A percentile compares a stretch with the other conserved stretches of the same genome.
These are phyloP conservation scores for Prionailurus viverrinus DNA, from an alignment of 2,113 vertebrate genomes.

Conservation along the genomic window DNA sequence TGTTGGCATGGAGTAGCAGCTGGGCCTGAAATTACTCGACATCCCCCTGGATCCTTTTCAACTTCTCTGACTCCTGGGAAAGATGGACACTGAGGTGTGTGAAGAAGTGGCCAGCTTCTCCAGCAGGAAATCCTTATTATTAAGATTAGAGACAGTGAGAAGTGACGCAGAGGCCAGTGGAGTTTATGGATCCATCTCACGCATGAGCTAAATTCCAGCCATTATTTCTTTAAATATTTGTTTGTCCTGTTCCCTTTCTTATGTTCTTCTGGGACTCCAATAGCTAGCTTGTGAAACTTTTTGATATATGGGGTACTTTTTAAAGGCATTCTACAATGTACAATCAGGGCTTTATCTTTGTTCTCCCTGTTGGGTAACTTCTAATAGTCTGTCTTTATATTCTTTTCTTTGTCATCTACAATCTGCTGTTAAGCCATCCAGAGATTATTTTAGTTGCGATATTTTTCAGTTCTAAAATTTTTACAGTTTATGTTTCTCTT, in stretches of 20 bases:
- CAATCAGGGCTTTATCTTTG: not conserved
- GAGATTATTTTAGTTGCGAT: not conserved
- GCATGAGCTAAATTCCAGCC: not conserved
- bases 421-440: not conserved
- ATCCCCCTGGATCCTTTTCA: not conserved
- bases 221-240: not conserved
- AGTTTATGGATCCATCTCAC: not conserved
- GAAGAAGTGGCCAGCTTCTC: not conserved
- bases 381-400: not conserved
- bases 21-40: not conserved
- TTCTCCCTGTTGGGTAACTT: not conserved
- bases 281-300: not conserved
- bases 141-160: not conserved
- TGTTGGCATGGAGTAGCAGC: too few relatives aligned
- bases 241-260: not conserved
- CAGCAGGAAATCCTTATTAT: not conserved
- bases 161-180: not conserved
- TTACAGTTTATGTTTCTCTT: not conserved
- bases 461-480: not conserved
- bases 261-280: not conserved
- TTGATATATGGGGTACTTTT: not conserved
- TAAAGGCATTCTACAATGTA: not conserved
- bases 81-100: not conserved
- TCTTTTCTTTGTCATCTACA: not conserved
- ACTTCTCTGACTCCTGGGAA: not conserved